Base-by-base conservation (phyloP, 2,888 invertebrate species). In the Elmis aenea region DNA sequence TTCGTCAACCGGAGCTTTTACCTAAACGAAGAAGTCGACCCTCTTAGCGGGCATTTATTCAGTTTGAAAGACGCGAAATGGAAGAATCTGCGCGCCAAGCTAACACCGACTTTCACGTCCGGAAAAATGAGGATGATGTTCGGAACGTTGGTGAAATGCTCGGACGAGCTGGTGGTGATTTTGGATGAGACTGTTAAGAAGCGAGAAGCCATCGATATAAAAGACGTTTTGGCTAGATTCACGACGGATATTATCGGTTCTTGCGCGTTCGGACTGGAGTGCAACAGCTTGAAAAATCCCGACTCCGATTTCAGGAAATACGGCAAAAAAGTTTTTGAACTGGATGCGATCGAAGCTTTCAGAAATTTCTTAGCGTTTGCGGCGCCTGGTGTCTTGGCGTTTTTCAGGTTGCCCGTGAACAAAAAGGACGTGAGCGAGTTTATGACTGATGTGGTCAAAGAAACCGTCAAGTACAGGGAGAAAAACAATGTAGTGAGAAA, bases 211-310 rank as follows among this genome's bases (percentile, higher is more conserved):
- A 9, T 46, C 2, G 48, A 51, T 13, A 40, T 44, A 2, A 54
- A 72, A 2, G 71, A 74, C 20, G 62, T 72, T 33, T 69, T 71
- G 42, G 73, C 72, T 3, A 70, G 70, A 42, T 77, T 73, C 46
- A 69, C n/a, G n/a, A n/a, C n/a, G n/a, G n/a, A n/a, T n/a, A n/a
- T n/a, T n/a, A n/a, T n/a, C n/a, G n/a, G n/a, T 0, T 72, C 71
- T 20, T 71, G 74, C 32, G 76, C 74, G 8, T 78, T 78, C 51
- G 79, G 78, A 12, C 66, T 78, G 8, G 73, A 77, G 40, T 72
- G 73, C 43, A 73, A 77, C 45, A 72, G 73, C 9, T 70, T 78
- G 25, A 65, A 69, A 25, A 67, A 72, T 51, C 62, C 72, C 1
- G 66, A 75, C 39, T 68, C 73, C 0, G 69, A 72, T 37, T 77